A percentile compares a stretch with the other conserved stretches of the same genome.
Conservation (phyloP, 2,113 vertebrate genomes). For the Pterocles orientalis region DNA sequence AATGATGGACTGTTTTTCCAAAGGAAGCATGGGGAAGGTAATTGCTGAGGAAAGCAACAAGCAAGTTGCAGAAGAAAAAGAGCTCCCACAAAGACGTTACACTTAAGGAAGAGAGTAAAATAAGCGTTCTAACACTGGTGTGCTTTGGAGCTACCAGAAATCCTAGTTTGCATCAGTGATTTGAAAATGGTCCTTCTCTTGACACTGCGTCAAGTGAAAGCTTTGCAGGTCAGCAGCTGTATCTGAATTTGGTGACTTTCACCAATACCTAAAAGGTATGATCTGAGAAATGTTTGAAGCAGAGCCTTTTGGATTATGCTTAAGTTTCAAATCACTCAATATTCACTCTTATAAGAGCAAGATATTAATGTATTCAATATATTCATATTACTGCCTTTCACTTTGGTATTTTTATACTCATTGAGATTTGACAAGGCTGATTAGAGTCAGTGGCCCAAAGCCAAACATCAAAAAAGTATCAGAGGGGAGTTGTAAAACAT, state of each 20-base stretch:
- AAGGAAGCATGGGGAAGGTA: background rate
- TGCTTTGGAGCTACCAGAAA: background rate
- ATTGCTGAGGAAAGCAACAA: background rate
- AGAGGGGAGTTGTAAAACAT: background rate
- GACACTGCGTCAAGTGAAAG: background rate
- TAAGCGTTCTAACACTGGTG: background rate
- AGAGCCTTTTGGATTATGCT: background rate
- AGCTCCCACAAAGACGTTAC: background rate
- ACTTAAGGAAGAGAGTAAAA: background rate
- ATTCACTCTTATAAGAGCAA: slow-evolving; percentile 1
- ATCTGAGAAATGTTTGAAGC: slow-evolving; percentile 16
- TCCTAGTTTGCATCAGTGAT: background rate
- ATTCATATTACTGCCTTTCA: slow-evolving; percentile 7
- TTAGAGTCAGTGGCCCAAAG: slow-evolving; percentile 11
- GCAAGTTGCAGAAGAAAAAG: background rate
- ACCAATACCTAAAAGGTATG: background rate
- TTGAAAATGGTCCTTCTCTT: background rate
- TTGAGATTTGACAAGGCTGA: background rate
- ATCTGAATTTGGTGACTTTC: slow-evolving; percentile 11
- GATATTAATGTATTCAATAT: slow-evolving; percentile 9
- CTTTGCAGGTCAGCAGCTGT: background rate
- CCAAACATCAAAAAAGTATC: background rate
- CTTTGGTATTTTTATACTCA: slow-evolving; percentile 15
- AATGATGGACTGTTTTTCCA: background rate
- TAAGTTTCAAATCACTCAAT: slow-evolving; percentile 2